Percentiles rank a stretch among this genome's conserved stretches.
Conservation (phyloP, 2,888 invertebrate genomes). For the Neoitamus cyanurus region DNA sequence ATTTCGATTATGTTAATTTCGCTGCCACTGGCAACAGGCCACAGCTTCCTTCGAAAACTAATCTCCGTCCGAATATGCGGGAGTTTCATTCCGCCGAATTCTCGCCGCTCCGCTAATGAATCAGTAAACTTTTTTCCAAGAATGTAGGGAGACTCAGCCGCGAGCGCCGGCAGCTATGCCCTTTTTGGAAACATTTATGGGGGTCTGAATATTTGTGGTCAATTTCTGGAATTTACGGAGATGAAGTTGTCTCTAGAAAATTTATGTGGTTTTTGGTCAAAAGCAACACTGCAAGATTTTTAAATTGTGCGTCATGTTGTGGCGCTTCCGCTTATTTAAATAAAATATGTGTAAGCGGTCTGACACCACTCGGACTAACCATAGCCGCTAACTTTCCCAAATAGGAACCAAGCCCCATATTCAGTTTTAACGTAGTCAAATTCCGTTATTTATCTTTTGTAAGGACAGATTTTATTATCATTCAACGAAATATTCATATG, state of each 20-base stretch:
- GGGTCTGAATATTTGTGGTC: slow-evolving; percentile 20
- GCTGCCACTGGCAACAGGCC: neutral
- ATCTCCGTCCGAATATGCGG: neutral
- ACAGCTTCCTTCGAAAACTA: neutral
- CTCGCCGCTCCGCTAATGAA: neutral
- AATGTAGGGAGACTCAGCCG: neutral
- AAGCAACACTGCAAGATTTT: neutral
- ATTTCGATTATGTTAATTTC: slow-evolving; percentile 9
- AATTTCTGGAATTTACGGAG: neutral
- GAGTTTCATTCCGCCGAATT: neutral
- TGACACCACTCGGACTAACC: neutral
- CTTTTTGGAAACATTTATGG: slow-evolving; percentile 7
- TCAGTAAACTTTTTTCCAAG: neutral
- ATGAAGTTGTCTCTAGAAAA: neutral
- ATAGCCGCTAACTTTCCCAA: too few relatives aligned
- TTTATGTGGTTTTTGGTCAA: neutral
- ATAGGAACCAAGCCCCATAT: too few relatives aligned
- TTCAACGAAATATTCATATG: too few relatives aligned
- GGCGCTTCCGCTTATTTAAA: neutral
- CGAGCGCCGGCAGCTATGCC: neutral
- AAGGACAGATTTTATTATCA: too few relatives aligned
- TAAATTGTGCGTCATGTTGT: neutral
- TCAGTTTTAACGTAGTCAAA: too few relatives aligned
- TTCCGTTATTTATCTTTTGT: too few relatives aligned
- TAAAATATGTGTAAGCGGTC: neutral